These are phyloP conservation scores for Pituophis catenifer DNA, from an alignment of 2,113 vertebrate genomes.

Conservation along the genomic window DNA sequence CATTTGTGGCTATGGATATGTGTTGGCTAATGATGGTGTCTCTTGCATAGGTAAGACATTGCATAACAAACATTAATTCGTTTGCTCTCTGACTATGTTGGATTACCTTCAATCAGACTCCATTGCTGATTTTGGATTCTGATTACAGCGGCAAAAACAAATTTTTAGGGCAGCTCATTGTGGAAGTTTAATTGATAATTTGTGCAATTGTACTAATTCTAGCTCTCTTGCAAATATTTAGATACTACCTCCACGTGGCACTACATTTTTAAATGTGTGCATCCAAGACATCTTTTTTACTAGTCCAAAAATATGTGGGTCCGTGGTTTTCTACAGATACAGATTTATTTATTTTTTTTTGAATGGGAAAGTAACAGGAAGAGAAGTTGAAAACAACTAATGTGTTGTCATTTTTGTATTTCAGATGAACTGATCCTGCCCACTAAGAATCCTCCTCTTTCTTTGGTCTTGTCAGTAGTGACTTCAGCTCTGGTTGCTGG, in stretches of 20 bases:
- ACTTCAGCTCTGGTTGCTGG: conserved; percentile 93
- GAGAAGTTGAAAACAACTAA: background rate
- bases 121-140: background rate
- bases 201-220: background rate
- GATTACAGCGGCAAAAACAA: background rate
- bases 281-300: background rate
- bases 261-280: background rate
- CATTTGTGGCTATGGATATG: conserved; percentile 84
- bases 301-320: background rate
- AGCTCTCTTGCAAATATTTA: background rate
- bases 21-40: conserved; percentile 80
- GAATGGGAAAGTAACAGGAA: background rate
- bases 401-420: conserved; percentile 50
- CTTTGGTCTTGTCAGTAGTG: conserved; percentile 90
- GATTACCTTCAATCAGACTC: background rate
- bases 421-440: conserved; percentile 67
- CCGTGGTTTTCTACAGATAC: too few relatives aligned
- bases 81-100: background rate
- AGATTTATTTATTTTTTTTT: background rate
- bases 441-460: conserved; percentile 74
- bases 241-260: background rate
- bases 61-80: background rate
- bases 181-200: background rate
- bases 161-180: background rate
- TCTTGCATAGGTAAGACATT: conserved; percentile 81